phyloP scores from a whole-genome alignment of 2,113 vertebrate species.

The Oophaga pumilio region DNA sequence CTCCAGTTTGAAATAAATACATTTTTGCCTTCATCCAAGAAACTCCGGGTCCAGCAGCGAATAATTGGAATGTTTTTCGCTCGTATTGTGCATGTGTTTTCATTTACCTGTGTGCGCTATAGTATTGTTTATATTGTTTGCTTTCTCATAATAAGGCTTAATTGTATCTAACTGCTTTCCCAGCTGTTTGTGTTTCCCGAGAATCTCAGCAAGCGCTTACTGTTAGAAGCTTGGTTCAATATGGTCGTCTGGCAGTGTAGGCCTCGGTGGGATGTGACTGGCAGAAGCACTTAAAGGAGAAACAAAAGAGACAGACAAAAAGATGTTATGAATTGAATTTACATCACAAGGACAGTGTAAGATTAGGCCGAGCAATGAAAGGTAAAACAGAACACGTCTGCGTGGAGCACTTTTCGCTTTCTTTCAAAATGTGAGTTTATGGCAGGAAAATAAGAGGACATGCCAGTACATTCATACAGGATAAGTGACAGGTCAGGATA shows the following conservation, averaged over 20 bases:
- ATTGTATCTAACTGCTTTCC: slow-evolving; percentile 66
- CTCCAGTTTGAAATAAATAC: slow-evolving; percentile 30
- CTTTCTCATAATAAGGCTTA: slow-evolving; percentile 65
- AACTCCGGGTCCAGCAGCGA: slow-evolving; percentile 17
- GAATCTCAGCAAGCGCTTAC: slow-evolving; percentile 60
- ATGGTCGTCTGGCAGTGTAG: slow-evolving; percentile 45
- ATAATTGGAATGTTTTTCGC: slow-evolving; percentile 37
- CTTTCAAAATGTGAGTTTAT: background rate
- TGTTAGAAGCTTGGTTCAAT: slow-evolving; percentile 44
- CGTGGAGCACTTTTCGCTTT: background rate
- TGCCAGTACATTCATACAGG: background rate
- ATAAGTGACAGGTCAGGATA: background rate
- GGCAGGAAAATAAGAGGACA: background rate
- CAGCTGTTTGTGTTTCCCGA: slow-evolving; percentile 55
- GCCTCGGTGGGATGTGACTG: slow-evolving; percentile 19
- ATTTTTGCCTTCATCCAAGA: slow-evolving; percentile 14
- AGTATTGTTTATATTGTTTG: slow-evolving; percentile 57
- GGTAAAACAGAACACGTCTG: background rate
- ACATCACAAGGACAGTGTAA: slow-evolving; percentile 31
- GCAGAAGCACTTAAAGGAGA: slow-evolving; percentile 6
- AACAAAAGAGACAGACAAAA: slow-evolving; percentile 27
- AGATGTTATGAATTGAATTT: slow-evolving; percentile 24
- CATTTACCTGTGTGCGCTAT: slow-evolving; percentile 35
- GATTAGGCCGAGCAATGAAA: background rate
- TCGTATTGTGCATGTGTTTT: slow-evolving; percentile 24